Base-by-base conservation (phyloP, 2,113 vertebrate genomes). In the Dendropsophus ebraccatus region DNA sequence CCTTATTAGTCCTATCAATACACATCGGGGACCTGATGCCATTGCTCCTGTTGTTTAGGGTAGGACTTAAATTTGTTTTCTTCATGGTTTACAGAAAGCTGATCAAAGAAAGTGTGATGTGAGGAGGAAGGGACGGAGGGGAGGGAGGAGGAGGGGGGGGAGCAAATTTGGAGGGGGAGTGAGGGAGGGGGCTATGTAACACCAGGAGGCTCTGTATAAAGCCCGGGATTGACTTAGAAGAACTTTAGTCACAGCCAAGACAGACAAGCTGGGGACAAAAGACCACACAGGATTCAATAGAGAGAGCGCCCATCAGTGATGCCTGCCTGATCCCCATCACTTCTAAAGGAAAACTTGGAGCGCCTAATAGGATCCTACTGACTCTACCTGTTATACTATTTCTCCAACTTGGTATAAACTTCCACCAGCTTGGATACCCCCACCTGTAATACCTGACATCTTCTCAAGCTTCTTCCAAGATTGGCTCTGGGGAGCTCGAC, bases 181-280 rank as follows among this genome's bases (percentile, higher is more conserved):
- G 28, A 56, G 50, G 74, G 81, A 72, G 83, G 83, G 45, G 81
- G 69, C 58, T 67, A 69, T 69, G 47, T 84, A 74, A 84, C 30
- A 84, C 23, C 72, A 84, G 83, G 73, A 65, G 54, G 37, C 74
- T 50, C 56, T 35, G 60, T 85, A 85, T 85, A 85, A 54, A 85
- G 76, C 47, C 37, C 45, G 45, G 47, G 41, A 85, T 30, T 50
- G 74, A 79, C 54, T 45, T 69, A 76, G 45, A 52, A 47, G 50
- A 47, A 60, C 70, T 75, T 84, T 74, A 84, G 50, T 84, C 54
- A 56, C 82, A 76, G 80, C 47, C 37, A 45, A 67, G n/a, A 23
- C 58, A 81, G 50, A 54, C 75, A 54, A 35, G 28, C 50, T 37
- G 19, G 23, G 52, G 76, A 78, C 76, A 78, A 78, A 78, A 78